Evolutionary conservation across 1,140 invertebrate species (phyloP), one percentile per base, ranked within the genome.

Genomic region (Gonioctena quinquepunctata): DNA sequence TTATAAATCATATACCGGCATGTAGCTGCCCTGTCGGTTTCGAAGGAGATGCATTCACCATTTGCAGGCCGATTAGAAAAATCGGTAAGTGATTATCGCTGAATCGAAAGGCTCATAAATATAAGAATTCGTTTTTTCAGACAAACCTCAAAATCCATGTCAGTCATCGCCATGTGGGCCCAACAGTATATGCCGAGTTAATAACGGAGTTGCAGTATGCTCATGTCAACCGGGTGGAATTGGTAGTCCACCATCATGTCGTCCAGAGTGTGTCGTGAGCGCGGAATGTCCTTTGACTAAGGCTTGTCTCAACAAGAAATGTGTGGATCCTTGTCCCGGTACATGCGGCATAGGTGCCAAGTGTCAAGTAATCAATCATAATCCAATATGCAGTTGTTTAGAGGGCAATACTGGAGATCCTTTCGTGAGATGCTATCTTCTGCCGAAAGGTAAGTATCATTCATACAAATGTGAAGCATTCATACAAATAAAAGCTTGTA

Each of bases 351-450:
- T 87, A 16, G 90, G 90, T 78, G 92, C 93, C 1, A 82, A 89
- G 23, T 94, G 93, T 76, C 87, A 89, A 81, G 91, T 93, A 1
- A 85, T 90, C 2, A 93, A 93, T 76, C 92, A 94, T 80, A 86
- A 90, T 23, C 91, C 93, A 18, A 90, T 91, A 57, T 95, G 93
- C 76, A 89, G 88, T 69, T 94, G 92, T 80, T 86, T 87, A 18
- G 74, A 81, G 6, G 90, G 90, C 26, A 90, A 87, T 72, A 90
- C 90, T 64, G 93, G 93, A 68, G 90, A 93, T 86, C 90, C 91
- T 5, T 90, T 90, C 70, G 85, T 84, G 11, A 87, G 89, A 71
- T 93, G 91, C 76, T 84, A 82, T 23, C 77, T 82, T 7, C 80
- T 85, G 76, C 54, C 54, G 8, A 27, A 54, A 64, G 52, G 68